Conservation (phyloP, 2,888 invertebrate genomes). For the Osedax fenrisi region DNA sequence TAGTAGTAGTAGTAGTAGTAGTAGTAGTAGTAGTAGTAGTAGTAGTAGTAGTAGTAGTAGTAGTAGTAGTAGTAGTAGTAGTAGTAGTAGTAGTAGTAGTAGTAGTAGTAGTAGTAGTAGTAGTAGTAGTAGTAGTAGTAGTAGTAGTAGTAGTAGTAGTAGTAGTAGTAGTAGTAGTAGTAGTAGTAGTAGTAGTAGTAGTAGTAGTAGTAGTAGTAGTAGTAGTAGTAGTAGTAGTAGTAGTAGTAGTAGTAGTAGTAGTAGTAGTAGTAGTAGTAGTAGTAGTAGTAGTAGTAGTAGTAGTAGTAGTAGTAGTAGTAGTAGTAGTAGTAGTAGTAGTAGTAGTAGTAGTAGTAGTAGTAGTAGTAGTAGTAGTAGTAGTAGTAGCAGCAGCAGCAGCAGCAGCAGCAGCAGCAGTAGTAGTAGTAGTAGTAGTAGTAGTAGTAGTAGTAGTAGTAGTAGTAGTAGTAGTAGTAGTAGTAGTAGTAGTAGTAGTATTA, state of each 20-base stretch:
- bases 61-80: neutral
- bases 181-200: neutral
- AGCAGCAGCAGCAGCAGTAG: neutral
- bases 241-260: neutral
- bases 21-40: slow-evolving; percentile 15
- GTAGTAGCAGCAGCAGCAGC: neutral
- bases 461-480: neutral
- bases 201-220: neutral
- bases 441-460: neutral
- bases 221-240: neutral
- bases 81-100: neutral
- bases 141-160: neutral
- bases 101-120: neutral
- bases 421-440: neutral
- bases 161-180: neutral
- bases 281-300: neutral
- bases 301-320: neutral
- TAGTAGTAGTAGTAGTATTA: neutral
- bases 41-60: neutral
- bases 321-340: neutral
- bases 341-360: neutral
- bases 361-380: neutral
- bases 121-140: neutral
- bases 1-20: slow-evolving; percentile 26
- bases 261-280: neutral